These are phyloP conservation scores for Cheilosia variabilis DNA, from an alignment of 2,888 invertebrate species.

Conservation along the genomic window DNA sequence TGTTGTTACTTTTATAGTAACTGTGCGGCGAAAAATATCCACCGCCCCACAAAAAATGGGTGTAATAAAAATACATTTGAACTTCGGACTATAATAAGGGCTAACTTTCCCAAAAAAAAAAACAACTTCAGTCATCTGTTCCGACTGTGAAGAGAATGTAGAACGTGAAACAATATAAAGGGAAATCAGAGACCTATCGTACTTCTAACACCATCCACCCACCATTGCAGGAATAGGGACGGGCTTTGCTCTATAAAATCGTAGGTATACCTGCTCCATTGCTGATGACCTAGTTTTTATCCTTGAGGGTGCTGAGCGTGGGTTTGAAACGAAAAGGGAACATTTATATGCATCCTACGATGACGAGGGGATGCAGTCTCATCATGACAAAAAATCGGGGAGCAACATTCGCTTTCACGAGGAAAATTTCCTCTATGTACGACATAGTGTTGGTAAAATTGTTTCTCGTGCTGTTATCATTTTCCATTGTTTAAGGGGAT, in stretches of 20 bases:
- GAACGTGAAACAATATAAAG: too few species aligned
- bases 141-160: too few species aligned
- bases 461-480: too few species aligned
- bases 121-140: too few species aligned
- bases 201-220: neutral
- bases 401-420: neutral
- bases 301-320: slow-evolving; percentile 37
- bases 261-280: slow-evolving; percentile 22
- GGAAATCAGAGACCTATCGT: too few species aligned
- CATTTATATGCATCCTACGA: neutral
- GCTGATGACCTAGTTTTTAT: slow-evolving; percentile 62
- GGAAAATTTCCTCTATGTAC: too few species aligned
- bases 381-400: neutral
- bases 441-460: too few species aligned
- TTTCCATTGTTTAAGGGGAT: too few species aligned
- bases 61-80: neutral
- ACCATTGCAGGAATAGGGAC: neutral
- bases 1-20: slow-evolving; percentile 67
- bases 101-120: neutral
- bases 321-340: slow-evolving; percentile 23
- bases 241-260: neutral
- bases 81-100: neutral
- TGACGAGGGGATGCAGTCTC: neutral
- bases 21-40: neutral
- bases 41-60: neutral